Percentiles rank a stretch among this genome's conserved stretches.
Evolutionary conservation across 35 echinoderm and acorn worm species (phyloP).

Genomic region (Holothuria glaberrima): DNA sequence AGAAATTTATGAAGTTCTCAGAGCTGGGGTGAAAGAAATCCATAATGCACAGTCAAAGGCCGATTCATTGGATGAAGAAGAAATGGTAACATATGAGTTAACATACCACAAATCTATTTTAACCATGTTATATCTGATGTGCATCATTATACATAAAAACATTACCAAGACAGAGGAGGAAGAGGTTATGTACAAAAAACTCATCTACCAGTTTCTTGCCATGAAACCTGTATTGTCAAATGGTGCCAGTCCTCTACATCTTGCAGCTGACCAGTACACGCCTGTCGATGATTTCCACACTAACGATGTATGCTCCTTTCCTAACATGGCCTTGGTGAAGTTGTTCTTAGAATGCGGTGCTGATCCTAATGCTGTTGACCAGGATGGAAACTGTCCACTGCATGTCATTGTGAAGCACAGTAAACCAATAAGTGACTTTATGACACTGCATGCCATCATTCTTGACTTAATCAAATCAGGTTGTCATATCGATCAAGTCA

Average conservation of each 20-base stretch:
- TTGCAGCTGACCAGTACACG: conserved; percentile 76
- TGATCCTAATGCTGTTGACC: conserved; percentile 68
- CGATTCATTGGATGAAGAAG: conserved; percentile 39
- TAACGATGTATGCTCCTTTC: conserved; percentile 76
- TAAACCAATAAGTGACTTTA: conserved; percentile 90
- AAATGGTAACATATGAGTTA: conserved; percentile 49
- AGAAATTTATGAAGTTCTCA: conserved; percentile 56
- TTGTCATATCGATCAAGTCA: conserved; percentile 74
- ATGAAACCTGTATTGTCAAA: conserved; percentile 53
- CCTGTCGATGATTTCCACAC: conserved; percentile 90
- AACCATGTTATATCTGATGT: conserved; percentile 73
- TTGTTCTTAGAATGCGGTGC: conserved; percentile 82
- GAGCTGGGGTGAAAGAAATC: conserved; percentile 68
- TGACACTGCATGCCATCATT: conserved; percentile 79
- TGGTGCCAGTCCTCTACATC: conserved; percentile 73
- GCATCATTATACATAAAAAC: conserved; percentile 61
- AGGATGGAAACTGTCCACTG: conserved; percentile 58
- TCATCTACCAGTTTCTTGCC: conserved; percentile 67
- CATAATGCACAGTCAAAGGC: conserved; percentile 65
- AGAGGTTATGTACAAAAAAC: conserved; percentile 70
- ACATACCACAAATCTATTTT: conserved; percentile 63
- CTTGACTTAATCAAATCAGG: conserved; percentile 53
- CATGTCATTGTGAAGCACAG: conserved; percentile 79
- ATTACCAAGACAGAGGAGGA: conserved; percentile 59
- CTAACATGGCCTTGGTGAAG: conserved; percentile 55